phyloP scores from a whole-genome alignment of 1,140 invertebrate genomes.

The Pseudomyrmex flavicornis region DNA sequence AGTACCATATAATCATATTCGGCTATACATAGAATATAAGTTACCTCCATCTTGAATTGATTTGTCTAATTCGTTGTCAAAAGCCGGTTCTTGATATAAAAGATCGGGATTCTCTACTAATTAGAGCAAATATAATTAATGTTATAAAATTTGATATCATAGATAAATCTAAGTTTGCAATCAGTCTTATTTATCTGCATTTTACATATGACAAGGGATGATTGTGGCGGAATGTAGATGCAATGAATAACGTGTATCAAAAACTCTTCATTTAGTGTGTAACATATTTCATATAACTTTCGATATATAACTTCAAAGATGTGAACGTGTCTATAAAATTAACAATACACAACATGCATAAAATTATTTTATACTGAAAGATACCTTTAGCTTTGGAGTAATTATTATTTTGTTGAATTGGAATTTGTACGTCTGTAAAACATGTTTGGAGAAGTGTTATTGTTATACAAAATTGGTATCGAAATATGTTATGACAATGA shows the following conservation, averaged over 20 bases:
- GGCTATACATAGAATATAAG: slow-evolving; percentile 49
- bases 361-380: slow-evolving; percentile 68
- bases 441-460: too few relatives aligned
- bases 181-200: slow-evolving; percentile 16
- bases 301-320: not conserved
- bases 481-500: too few relatives aligned
- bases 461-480: too few relatives aligned
- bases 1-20: slow-evolving; percentile 5
- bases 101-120: slow-evolving; percentile 87
- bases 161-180: slow-evolving; percentile 13
- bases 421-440: slow-evolving; percentile 81
- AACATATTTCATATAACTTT: not conserved
- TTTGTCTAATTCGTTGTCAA: slow-evolving; percentile 82
- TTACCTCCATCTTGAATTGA: slow-evolving; percentile 80
- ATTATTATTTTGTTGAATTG: slow-evolving; percentile 82
- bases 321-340: slow-evolving; percentile 8
- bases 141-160: not conserved
- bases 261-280: too few relatives aligned
- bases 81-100: slow-evolving; percentile 86
- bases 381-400: slow-evolving; percentile 85
- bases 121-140: slow-evolving; percentile 72
- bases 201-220: slow-evolving; percentile 25
- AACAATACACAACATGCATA: slow-evolving; percentile 75
- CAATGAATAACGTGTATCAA: not conserved
- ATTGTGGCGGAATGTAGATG: slow-evolving; percentile 5